Conservation (phyloP, 2,888 invertebrate genomes). For the Oligia strigilis region DNA sequence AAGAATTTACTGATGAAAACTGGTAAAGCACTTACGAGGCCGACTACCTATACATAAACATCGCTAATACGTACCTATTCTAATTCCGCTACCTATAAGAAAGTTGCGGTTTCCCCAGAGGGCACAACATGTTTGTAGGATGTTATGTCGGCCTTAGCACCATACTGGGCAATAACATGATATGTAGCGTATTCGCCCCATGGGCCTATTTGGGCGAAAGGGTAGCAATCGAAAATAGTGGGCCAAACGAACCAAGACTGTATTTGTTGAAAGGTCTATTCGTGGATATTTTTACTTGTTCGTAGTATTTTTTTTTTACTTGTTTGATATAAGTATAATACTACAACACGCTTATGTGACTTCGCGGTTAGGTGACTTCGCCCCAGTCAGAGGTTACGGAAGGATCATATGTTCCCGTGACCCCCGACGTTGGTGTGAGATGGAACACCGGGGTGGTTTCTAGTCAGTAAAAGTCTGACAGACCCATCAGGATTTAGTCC, state of each 20-base stretch:
- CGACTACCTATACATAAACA: background rate
- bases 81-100: constrained; percentile 31
- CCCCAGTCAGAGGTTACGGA: too few species aligned
- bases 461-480: too few species aligned
- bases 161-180: constrained; percentile 63
- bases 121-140: constrained; percentile 56
- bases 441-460: too few species aligned
- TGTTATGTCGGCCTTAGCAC: constrained; percentile 62
- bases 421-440: too few species aligned
- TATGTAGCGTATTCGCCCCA: constrained; percentile 66
- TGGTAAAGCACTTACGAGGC: background rate
- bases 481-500: too few species aligned
- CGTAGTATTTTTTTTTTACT: constrained; percentile 14
- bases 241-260: constrained; percentile 58
- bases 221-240: constrained; percentile 64
- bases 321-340: background rate
- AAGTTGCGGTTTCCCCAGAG: constrained; percentile 50
- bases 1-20: background rate
- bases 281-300: constrained; percentile 38
- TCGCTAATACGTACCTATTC: background rate
- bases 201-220: constrained; percentile 62
- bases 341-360: background rate
- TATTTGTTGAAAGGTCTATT: constrained; percentile 52
- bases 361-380: background rate
- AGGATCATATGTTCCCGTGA: too few species aligned